A percentile compares a stretch with the other conserved stretches of the same genome.
These are phyloP conservation scores for Ataeniobius toweri DNA, from an alignment of 2,797 vertebrate genomes.

Conservation along the genomic window DNA sequence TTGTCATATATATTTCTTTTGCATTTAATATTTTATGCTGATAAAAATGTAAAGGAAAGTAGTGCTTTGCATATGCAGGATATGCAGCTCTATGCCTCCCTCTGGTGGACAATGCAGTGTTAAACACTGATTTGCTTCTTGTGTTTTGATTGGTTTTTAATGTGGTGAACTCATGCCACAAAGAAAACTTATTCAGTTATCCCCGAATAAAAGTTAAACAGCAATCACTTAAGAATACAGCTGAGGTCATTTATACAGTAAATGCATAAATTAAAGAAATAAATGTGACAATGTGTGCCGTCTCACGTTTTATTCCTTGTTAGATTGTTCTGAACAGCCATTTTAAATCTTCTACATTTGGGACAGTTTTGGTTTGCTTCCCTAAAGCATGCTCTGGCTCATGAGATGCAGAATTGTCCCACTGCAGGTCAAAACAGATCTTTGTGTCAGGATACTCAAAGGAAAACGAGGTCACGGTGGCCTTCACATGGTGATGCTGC, in stretches of 20 bases:
- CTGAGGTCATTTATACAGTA: slow-evolving; percentile 8
- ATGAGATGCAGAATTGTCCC: slow-evolving; percentile 43
- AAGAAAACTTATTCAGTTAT: slow-evolving; percentile 3
- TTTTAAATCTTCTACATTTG: slow-evolving; percentile 35
- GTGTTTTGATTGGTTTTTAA: not conserved
- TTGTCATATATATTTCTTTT: slow-evolving; percentile 3
- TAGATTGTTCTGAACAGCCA: slow-evolving; percentile 26
- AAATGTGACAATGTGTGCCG: slow-evolving; percentile 16
- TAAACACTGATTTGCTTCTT: not conserved
- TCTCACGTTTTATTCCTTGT: slow-evolving; percentile 11
- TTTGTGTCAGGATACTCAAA: slow-evolving; percentile 52
- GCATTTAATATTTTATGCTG: not conserved
- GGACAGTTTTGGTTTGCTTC: slow-evolving; percentile 45
- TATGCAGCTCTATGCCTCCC: slow-evolving; percentile 3
- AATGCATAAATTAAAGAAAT: slow-evolving; percentile 33
- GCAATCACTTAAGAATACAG: slow-evolving; percentile 3
- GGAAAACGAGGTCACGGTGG: slow-evolving; percentile 33
- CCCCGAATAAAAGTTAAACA: slow-evolving; percentile 1
- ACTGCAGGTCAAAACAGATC: slow-evolving; percentile 43
- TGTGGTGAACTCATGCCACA: slow-evolving; percentile 8
- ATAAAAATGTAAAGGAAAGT: slow-evolving; percentile 1
- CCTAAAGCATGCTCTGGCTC: slow-evolving; percentile 49
- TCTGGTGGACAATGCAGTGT: slow-evolving; percentile 19
- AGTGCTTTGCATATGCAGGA: not conserved
- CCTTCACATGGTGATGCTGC: slow-evolving; percentile 88